These are phyloP conservation scores for Drosophila anomalata DNA, from an alignment of 2,888 invertebrate genomes.

Conservation along the genomic window DNA sequence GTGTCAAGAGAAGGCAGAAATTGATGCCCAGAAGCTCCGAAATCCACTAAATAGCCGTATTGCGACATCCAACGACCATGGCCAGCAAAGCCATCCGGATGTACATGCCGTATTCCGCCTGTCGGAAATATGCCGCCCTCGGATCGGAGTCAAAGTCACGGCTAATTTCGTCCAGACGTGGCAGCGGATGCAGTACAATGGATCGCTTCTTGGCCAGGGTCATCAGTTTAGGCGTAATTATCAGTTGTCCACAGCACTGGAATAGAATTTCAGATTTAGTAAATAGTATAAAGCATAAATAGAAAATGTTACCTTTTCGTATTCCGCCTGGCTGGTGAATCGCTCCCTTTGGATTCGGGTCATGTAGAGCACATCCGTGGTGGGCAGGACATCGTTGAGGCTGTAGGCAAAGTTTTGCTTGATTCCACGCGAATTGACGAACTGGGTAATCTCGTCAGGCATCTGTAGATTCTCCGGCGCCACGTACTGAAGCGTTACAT, in stretches of 20 bases:
- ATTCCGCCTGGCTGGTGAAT: slow-evolving; percentile 92
- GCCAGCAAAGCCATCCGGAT: slow-evolving; percentile 98
- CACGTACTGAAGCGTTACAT: slow-evolving; percentile 96
- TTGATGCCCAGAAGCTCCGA: neutral
- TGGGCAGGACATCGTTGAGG: slow-evolving; percentile 94
- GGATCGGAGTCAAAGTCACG: slow-evolving; percentile 98
- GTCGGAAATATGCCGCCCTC: slow-evolving; percentile 98
- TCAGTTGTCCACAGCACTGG: slow-evolving; percentile 93
- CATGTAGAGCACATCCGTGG: slow-evolving; percentile 99
- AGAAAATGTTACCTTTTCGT: slow-evolving; percentile 88
- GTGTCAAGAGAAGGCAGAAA: neutral
- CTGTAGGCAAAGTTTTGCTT: slow-evolving; percentile 87
- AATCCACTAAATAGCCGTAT: slow-evolving; percentile 35
- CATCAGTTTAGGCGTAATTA: slow-evolving; percentile 98
- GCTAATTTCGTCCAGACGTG: slow-evolving; percentile 97
- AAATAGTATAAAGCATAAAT: too few species aligned
- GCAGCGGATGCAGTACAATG: slow-evolving; percentile 98
- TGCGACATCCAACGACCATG: slow-evolving; percentile 90
- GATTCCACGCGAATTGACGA: slow-evolving; percentile 91
- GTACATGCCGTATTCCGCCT: slow-evolving; percentile 99
- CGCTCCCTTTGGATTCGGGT: slow-evolving; percentile 98
- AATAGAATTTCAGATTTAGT: neutral
- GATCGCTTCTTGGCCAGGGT: slow-evolving; percentile 96
- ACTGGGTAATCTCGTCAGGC: slow-evolving; percentile 94
- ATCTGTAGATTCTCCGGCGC: slow-evolving; percentile 94